phyloP scores from a whole-genome alignment of 2,113 vertebrate species.

The Melanerpes formicivorus region DNA sequence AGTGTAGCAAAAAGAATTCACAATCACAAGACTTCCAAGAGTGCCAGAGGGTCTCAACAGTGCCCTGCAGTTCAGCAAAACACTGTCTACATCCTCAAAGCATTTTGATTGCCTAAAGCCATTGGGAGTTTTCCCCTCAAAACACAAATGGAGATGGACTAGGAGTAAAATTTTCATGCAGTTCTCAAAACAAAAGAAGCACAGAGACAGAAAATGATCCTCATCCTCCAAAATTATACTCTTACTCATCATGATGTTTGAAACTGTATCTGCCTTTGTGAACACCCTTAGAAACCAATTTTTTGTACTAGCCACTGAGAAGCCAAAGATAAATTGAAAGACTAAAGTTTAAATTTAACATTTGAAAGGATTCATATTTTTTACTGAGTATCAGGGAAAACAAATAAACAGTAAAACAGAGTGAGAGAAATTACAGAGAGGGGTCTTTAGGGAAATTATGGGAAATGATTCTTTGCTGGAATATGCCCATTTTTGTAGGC shows the following conservation, averaged over 20 bases:
- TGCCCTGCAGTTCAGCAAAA: neutral
- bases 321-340: neutral
- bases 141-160: neutral
- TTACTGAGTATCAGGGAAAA: neutral
- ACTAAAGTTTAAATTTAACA: neutral
- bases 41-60: neutral
- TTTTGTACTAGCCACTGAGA: neutral
- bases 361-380: neutral
- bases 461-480: neutral
- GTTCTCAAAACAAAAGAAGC: neutral
- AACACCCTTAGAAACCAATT: neutral
- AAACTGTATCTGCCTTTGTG: neutral
- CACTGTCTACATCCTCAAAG: neutral
- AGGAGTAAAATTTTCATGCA: neutral
- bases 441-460: neutral
- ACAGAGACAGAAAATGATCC: neutral
- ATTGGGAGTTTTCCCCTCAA: neutral
- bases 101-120: neutral
- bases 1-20: neutral
- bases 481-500: neutral
- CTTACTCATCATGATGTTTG: neutral
- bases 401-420: neutral
- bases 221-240: neutral
- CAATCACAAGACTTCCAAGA: neutral
- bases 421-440: neutral